Conservation (phyloP, 2,888 invertebrate species). For the Germaria angustata region DNA sequence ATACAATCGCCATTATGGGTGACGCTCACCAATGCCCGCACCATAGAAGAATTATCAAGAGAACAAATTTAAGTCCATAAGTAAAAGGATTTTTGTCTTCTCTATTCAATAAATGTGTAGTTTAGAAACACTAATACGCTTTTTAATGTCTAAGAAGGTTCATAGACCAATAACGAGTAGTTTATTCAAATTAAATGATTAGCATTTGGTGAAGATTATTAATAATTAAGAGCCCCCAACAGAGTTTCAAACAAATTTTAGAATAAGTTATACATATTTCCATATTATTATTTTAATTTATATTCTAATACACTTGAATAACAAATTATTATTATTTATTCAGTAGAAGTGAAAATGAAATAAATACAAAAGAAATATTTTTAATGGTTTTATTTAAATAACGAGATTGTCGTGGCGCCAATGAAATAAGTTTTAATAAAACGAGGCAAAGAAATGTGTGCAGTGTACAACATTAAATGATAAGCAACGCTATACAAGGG, state of each 20-base stretch:
- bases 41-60: slow-evolving; percentile 79
- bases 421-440: background rate
- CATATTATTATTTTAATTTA: background rate
- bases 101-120: slow-evolving; percentile 30
- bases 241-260: slow-evolving; percentile 34
- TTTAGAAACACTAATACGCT: slow-evolving; percentile 9
- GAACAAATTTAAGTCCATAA: slow-evolving; percentile 68
- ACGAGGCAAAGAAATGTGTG: no score
- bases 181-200: background rate
- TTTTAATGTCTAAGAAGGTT: background rate
- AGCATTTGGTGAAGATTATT: background rate
- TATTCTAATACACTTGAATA: background rate
- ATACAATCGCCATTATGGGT: slow-evolving; percentile 91
- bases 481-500: no score
- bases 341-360: slow-evolving; percentile 6
- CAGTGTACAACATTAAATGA: no score
- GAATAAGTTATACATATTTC: background rate
- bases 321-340: slow-evolving; percentile 1
- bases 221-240: background rate
- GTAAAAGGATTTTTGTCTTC: background rate
- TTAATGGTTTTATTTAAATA: background rate
- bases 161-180: slow-evolving; percentile 25
- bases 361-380: background rate
- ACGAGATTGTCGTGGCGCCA: background rate
- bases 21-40: slow-evolving; percentile 87